Evolutionary conservation across 1,140 invertebrate species (phyloP).

Genomic region (Tetragonula clypearis): DNA sequence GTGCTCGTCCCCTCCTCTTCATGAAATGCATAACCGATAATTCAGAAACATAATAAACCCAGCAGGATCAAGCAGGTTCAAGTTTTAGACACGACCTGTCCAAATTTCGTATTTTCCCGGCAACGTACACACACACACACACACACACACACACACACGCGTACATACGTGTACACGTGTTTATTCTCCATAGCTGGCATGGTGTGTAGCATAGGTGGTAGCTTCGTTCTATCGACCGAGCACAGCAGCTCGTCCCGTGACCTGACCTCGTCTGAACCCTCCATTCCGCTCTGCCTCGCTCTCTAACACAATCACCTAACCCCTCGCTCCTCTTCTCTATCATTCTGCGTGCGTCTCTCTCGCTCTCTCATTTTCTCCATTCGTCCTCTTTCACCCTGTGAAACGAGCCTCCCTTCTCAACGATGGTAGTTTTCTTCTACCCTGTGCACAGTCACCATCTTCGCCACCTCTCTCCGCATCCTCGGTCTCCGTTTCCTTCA

Average conservation of each 20-base stretch:
- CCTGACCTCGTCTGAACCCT: conserved; percentile 81
- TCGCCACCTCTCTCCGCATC: conserved; percentile 17
- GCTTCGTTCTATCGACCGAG: conserved; percentile 76
- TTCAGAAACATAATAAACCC: too few relatives aligned
- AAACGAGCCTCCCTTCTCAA: background rate
- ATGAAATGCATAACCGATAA: too few relatives aligned
- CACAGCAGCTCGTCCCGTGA: conserved; percentile 76
- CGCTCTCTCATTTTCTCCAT: background rate
- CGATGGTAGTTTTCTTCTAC: conserved; percentile 25
- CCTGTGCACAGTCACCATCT: conserved; percentile 37
- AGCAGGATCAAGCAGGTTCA: background rate
- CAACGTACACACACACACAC: background rate
- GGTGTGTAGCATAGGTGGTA: conserved; percentile 59
- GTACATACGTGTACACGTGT: background rate
- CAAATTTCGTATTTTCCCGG: background rate
- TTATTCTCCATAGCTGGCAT: conserved; percentile 46
- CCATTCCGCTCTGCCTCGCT: conserved; percentile 67
- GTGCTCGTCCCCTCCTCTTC: too few relatives aligned
- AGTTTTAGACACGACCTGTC: background rate
- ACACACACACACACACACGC: background rate
- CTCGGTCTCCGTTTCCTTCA: conserved; percentile 14
- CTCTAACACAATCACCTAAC: conserved; percentile 71
- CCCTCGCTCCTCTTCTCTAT: conserved; percentile 4
- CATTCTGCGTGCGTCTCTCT: background rate
- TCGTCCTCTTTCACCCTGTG: too few relatives aligned